Percentiles rank a stretch among this genome's conserved stretches.
Evolutionary conservation across 2,113 vertebrate genomes (phyloP).

Genomic region (Menidia beryllina): DNA sequence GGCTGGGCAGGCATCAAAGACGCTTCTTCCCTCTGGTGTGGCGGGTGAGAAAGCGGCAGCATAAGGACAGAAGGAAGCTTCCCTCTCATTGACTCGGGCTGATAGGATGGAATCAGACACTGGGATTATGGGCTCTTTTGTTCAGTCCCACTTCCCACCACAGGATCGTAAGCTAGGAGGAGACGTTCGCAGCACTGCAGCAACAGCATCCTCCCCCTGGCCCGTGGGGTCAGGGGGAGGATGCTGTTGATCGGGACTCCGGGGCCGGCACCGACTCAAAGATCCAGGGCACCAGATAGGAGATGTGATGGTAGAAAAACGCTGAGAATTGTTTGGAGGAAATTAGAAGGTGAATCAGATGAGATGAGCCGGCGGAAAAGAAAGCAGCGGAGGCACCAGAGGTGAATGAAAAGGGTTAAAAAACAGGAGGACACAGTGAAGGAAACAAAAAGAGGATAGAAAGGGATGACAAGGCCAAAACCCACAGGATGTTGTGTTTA

Average conservation of each 20-base stretch:
- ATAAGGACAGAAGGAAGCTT: slow-evolving; percentile 80
- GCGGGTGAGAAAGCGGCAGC: slow-evolving; percentile 76
- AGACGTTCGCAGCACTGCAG: slow-evolving; percentile 76
- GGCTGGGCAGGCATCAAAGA: slow-evolving; percentile 83
- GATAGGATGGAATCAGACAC: slow-evolving; percentile 86
- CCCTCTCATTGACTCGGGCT: slow-evolving; percentile 81
- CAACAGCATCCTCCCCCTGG: slow-evolving; percentile 70
- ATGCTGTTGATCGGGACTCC: slow-evolving; percentile 62
- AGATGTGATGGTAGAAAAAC: slow-evolving; percentile 19
- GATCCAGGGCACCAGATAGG: slow-evolving; percentile 41
- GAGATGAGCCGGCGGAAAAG: slow-evolving; percentile 7
- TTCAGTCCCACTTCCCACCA: slow-evolving; percentile 82
- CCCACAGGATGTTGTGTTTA: slow-evolving; percentile 79
- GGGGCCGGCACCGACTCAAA: slow-evolving; percentile 51
- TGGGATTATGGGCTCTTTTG: slow-evolving; percentile 84
- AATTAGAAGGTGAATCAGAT: not conserved
- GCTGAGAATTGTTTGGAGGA: slow-evolving; percentile 23
- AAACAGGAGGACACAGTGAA: slow-evolving; percentile 24
- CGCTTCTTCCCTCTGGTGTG: slow-evolving; percentile 76
- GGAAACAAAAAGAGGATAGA: slow-evolving; percentile 45
- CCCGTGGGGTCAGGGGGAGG: slow-evolving; percentile 69
- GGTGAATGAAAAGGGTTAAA: slow-evolving; percentile 24
- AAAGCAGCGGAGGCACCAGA: slow-evolving; percentile 6
- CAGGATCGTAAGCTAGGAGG: slow-evolving; percentile 79
- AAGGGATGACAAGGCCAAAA: slow-evolving; percentile 64